Evolutionary conservation across 1,140 invertebrate genomes (phyloP), one percentile per base, ranked within the genome.

Genomic region (Drosophila lowei): DNA sequence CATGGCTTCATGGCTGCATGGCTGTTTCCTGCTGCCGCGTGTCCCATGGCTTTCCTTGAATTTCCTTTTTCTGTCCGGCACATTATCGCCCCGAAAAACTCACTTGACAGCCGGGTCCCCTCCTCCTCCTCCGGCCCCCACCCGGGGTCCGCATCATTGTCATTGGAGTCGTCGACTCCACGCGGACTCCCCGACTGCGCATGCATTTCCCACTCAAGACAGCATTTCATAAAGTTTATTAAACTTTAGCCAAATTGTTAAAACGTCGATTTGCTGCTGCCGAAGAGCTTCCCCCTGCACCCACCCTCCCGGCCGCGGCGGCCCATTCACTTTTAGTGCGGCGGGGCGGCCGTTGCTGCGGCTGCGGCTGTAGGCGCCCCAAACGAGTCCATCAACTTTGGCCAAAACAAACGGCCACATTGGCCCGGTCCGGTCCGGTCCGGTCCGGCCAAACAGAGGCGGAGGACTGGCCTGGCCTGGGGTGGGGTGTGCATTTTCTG

Each of bases 201-300:
- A 86, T 88, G 83, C 81, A 86, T 81, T 86, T 86, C 81, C 81
- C 81, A 81, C 83, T 86, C 83, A 71, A 66, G 83, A 81, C 83
- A 81, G 77, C 77, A 86, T 86, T 86, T 86, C 81, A 86, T 86
- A 86, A 86, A 88, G 81, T 86, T 86, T 86, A 86, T 86, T 86
- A 86, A 86, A 86, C 81, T 86, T 85, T 86, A 86, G 60, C 81
- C 81, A 86, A 86, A 86, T 86, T 86, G 81, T 86, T 86, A 81
- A 80, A 72, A 77, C 81, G 77, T 60, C 81, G 76, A 83, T 71
- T 63, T 63, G 47, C 63, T 52, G 49, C 41, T 71, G 66, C 44
- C 66, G 50, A 6, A 6, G 47, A 41, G 38, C 11, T 46, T 42
- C 9, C 54, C 46, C 6, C n/a, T 9, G 9, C 42, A 38, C 7